Percentiles rank a stretch among this genome's conserved stretches.
These are phyloP conservation scores for Marisa cornuarietis DNA, from an alignment of 1,140 invertebrate genomes.

Conservation along the genomic window DNA sequence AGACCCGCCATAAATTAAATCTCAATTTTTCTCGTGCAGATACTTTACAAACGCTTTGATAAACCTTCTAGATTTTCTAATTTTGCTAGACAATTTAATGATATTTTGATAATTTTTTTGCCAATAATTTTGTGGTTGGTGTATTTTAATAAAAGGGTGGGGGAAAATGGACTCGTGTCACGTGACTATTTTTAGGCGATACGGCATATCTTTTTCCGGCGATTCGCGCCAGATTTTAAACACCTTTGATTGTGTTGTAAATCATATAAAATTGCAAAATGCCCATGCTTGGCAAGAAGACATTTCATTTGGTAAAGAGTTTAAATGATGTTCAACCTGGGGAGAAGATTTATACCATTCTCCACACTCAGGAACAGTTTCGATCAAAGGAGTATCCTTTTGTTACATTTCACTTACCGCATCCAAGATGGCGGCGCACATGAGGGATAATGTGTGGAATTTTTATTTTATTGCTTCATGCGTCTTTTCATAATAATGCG, in stretches of 20 bases:
- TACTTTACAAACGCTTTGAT: background rate
- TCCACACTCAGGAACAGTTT: constrained; percentile 63
- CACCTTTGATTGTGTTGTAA: constrained; percentile 35
- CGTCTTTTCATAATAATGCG: too few species aligned
- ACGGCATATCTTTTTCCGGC: constrained; percentile 34
- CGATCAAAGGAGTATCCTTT: constrained; percentile 64
- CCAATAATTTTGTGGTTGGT: background rate
- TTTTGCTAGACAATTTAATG: background rate
- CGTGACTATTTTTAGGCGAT: constrained; percentile 34
- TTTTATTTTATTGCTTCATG: background rate
- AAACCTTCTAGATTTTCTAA: background rate
- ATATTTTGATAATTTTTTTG: background rate
- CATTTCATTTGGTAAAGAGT: constrained; percentile 49
- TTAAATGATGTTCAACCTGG: constrained; percentile 45
- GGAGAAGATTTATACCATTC: constrained; percentile 57
- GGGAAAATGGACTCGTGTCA: constrained; percentile 1
- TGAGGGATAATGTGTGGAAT: constrained; percentile 29
- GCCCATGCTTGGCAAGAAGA: constrained; percentile 61
- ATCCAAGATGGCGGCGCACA: constrained; percentile 62
- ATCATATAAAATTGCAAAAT: constrained; percentile 49
- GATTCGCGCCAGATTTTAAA: constrained; percentile 63
- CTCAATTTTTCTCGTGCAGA: too few species aligned
- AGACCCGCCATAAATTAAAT: too few species aligned
- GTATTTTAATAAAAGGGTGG: background rate
- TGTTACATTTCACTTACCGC: constrained; percentile 36